Evolutionary conservation across 2,797 vertebrate species (phyloP).

Genomic region (Gallinago solitaria): DNA sequence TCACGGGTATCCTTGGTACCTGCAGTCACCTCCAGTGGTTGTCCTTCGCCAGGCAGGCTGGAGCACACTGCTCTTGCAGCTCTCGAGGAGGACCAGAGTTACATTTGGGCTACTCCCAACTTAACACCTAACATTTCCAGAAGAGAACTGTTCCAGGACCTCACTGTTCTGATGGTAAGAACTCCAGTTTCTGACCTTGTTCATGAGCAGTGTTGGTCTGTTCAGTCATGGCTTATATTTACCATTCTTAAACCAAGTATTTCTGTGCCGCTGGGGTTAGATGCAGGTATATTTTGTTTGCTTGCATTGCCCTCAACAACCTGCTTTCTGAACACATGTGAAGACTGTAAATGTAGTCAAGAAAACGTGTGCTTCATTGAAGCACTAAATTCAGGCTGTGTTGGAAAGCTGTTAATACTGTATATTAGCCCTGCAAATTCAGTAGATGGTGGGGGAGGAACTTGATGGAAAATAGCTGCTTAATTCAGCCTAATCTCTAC

Average conservation of each 20-base stretch:
- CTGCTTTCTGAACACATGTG: neutral
- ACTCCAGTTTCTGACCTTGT: neutral
- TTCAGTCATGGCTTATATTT: neutral
- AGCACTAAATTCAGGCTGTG: neutral
- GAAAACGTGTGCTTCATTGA: fast-evolving
- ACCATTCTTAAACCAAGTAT: neutral
- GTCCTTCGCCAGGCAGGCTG: neutral
- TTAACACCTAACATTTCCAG: neutral
- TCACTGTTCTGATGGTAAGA: neutral
- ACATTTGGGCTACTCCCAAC: neutral
- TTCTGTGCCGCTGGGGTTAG: neutral
- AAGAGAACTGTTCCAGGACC: neutral
- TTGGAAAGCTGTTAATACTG: neutral
- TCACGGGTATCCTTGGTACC: neutral
- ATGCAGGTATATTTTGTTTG: neutral
- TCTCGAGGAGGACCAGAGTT: neutral
- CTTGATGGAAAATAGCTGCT: constrained; percentile 1
- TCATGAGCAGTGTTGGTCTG: neutral
- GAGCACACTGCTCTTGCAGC: neutral
- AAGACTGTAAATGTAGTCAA: neutral
- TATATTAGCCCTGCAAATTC: neutral
- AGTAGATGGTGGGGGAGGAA: neutral
- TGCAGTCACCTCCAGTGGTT: neutral
- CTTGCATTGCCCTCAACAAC: neutral
- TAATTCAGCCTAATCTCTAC: constrained; percentile 14